phyloP scores from a whole-genome alignment of 2,113 vertebrate genomes.

The Myodes glareolus region DNA sequence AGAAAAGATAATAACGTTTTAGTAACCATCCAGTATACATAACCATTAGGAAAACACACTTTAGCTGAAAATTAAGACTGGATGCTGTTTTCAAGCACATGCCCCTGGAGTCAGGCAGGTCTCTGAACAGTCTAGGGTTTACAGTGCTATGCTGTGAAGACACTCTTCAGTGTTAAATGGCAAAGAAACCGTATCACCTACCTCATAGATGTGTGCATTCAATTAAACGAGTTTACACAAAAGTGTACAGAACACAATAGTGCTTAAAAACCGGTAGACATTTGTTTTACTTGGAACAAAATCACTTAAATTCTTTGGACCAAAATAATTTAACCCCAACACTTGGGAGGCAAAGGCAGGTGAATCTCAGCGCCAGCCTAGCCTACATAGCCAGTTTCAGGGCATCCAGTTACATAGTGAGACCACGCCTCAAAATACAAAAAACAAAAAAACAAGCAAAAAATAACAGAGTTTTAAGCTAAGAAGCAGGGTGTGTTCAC shows the following conservation, averaged over 20 bases:
- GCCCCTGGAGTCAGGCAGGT: background rate
- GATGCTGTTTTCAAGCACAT: constrained; percentile 2
- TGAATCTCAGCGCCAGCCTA: too few species aligned
- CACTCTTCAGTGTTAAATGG: background rate
- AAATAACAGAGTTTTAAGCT: background rate
- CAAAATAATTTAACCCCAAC: background rate
- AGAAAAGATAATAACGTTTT: too few species aligned
- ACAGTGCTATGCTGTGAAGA: background rate
- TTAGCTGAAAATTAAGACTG: background rate
- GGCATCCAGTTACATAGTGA: background rate
- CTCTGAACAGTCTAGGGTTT: background rate
- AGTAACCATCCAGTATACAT: background rate
- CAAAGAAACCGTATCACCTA: background rate
- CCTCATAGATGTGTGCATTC: background rate
- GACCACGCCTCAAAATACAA: background rate
- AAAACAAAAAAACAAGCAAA: background rate
- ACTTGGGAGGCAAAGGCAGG: background rate
- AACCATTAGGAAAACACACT: constrained; percentile 39
- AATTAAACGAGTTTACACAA: background rate
- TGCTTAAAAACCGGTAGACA: background rate
- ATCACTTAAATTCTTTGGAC: constrained; percentile 24
- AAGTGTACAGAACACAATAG: background rate
- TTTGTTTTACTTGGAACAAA: background rate
- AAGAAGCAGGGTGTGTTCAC: background rate
- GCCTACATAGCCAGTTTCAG: too few species aligned